Conservation (phyloP, 2,888 invertebrate genomes). For the Agrotis puta region DNA sequence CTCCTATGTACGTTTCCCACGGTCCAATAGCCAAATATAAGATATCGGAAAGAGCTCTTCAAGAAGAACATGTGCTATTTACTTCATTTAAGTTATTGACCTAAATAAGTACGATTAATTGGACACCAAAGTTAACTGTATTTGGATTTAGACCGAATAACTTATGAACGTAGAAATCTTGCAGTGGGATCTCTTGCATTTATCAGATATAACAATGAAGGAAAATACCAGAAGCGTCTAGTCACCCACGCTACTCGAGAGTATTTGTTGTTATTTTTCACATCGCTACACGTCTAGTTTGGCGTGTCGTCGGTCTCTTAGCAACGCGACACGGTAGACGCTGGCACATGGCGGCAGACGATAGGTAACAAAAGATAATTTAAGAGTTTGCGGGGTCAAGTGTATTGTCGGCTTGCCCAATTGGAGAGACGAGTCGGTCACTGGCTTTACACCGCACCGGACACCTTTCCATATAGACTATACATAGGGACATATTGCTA, state of each 20-base stretch:
- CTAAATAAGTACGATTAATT: too few relatives aligned
- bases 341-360: constrained; percentile 73
- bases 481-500: constrained; percentile 1
- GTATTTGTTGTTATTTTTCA: constrained; percentile 19
- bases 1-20: too few relatives aligned
- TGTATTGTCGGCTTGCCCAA: constrained; percentile 85
- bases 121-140: too few relatives aligned
- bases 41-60: too few relatives aligned
- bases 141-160: too few relatives aligned
- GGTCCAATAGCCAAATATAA: too few relatives aligned
- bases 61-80: too few relatives aligned
- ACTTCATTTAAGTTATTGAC: too few relatives aligned
- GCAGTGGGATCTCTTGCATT: not conserved
- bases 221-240: constrained; percentile 9
- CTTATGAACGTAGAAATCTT: too few relatives aligned
- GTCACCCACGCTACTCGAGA: too few relatives aligned
- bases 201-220: not conserved
- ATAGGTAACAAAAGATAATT: constrained; percentile 85
- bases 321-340: constrained; percentile 76
- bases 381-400: constrained; percentile 87
- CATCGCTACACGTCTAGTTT: constrained; percentile 11
- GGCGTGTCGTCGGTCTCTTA: constrained; percentile 55
- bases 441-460: constrained; percentile 77
- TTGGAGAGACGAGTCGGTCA: constrained; percentile 85
- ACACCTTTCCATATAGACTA: constrained; percentile 68